Conservation (phyloP, 92 coral and sea anemone species). For the Phenganax marumi region DNA sequence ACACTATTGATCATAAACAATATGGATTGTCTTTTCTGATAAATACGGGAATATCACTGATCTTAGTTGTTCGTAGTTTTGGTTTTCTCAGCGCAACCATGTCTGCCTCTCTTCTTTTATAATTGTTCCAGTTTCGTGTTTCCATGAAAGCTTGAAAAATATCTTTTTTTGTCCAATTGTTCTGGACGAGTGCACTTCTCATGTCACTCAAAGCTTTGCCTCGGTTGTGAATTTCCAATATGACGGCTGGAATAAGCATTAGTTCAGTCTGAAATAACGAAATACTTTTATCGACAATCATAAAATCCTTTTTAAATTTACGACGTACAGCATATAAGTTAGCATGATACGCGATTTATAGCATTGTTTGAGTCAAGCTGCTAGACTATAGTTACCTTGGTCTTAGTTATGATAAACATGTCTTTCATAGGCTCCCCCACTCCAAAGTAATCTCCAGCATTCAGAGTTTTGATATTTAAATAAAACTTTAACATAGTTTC, state of each 20-base stretch:
- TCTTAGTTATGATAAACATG: conserved; percentile 23
- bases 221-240: conserved; percentile 23
- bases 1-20: conserved; percentile 1
- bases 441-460: conserved; percentile 31
- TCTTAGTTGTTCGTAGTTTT: not conserved
- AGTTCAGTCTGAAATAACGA: conserved; percentile 25
- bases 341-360: no score
- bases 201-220: conserved; percentile 20
- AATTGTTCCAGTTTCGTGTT: conserved; percentile 14
- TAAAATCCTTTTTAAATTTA: no score
- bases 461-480: conserved; percentile 3
- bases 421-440: conserved; percentile 35
- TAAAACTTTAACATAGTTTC: conserved; percentile 11
- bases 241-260: conserved; percentile 21
- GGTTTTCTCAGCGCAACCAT: conserved; percentile 20
- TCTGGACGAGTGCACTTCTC: conserved; percentile 12
- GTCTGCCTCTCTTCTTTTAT: not conserved
- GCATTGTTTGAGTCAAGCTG: no score
- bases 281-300: not conserved
- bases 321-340: no score
- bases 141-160: conserved; percentile 25
- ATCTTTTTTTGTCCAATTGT: conserved; percentile 16
- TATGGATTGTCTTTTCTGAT: not conserved
- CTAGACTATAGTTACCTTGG: not conserved
- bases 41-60: conserved; percentile 10